Evolutionary conservation across 2,888 invertebrate genomes (phyloP).

Genomic region (Phalangium opilio): DNA sequence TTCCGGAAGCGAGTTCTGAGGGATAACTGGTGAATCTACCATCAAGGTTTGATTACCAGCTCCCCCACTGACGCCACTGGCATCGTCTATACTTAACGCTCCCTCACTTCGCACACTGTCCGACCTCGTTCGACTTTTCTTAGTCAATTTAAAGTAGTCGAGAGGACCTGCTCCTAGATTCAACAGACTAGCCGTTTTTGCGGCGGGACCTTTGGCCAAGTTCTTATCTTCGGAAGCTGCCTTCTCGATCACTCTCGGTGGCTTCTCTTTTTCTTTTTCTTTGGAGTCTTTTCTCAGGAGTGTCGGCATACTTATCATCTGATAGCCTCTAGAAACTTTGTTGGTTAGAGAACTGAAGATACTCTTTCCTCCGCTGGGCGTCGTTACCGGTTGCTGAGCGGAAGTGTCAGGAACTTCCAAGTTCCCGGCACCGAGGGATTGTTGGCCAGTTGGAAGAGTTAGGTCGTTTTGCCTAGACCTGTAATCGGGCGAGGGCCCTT

Average conservation of each 20-base stretch:
- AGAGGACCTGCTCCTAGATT: slow-evolving; percentile 9
- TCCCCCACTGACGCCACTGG: too few species aligned
- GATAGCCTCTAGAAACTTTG: slow-evolving; percentile 18
- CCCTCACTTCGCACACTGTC: slow-evolving; percentile 16
- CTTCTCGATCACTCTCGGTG: too few species aligned
- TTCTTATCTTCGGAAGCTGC: neutral
- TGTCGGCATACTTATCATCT: slow-evolving; percentile 19
- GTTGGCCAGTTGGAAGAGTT: too few species aligned
- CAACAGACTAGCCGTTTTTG: slow-evolving; percentile 13
- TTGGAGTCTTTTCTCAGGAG: slow-evolving; percentile 15
- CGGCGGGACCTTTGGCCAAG: slow-evolving; percentile 6
- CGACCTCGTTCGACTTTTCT: slow-evolving; percentile 11
- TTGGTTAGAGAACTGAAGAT: slow-evolving; percentile 17
- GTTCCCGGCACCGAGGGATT: too few species aligned
- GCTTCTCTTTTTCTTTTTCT: slow-evolving; percentile 1
- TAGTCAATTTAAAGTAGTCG: slow-evolving; percentile 12
- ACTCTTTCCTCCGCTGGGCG: slow-evolving; percentile 5
- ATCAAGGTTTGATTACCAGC: too few species aligned
- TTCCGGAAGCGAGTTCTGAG: too few species aligned
- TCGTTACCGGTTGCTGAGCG: too few species aligned
- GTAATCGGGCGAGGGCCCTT: too few species aligned
- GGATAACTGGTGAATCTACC: too few species aligned
- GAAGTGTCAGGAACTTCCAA: too few species aligned
- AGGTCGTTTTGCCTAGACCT: too few species aligned
- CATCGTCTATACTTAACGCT: slow-evolving; percentile 10